phyloP scores from a whole-genome alignment of 2,888 invertebrate genomes.

The Eupeodes luniger region DNA sequence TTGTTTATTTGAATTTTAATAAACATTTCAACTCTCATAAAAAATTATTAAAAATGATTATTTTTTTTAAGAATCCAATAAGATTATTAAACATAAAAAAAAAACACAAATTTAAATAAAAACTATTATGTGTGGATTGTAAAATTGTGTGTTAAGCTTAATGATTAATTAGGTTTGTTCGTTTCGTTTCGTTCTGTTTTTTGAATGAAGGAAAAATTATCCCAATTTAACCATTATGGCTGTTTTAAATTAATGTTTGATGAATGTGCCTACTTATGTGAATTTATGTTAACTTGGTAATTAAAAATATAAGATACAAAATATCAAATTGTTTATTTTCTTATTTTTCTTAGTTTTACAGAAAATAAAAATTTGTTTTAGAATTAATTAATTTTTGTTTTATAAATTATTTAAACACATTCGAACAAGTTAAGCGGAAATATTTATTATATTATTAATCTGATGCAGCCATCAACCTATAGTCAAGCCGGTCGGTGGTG shows the following conservation, averaged over 20 bases:
- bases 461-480: conserved; percentile 27
- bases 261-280: conserved; percentile 23
- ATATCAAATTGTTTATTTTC: background rate
- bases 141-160: conserved; percentile 16
- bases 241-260: conserved; percentile 44
- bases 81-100: conserved; percentile 3
- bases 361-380: conserved; percentile 11
- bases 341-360: background rate
- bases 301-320: conserved; percentile 11
- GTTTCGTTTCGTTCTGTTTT: conserved; percentile 26
- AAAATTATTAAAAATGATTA: conserved; percentile 28
- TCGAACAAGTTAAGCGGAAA: conserved; percentile 45
- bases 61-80: conserved; percentile 30
- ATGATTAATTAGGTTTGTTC: conserved; percentile 59
- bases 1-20: conserved; percentile 72
- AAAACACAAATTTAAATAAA: conserved; percentile 6
- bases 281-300: conserved; percentile 39
- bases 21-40: conserved; percentile 52
- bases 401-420: conserved; percentile 34
- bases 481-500: conserved; percentile 1
- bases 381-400: conserved; percentile 4
- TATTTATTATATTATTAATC: conserved; percentile 18
- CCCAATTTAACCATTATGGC: conserved; percentile 43
- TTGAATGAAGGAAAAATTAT: background rate
- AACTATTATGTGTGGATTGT: conserved; percentile 59